Percentiles rank a stretch among this genome's conserved stretches.
phyloP scores from a whole-genome alignment of 2,888 invertebrate genomes.

The Brachypalpus laphriformis region DNA sequence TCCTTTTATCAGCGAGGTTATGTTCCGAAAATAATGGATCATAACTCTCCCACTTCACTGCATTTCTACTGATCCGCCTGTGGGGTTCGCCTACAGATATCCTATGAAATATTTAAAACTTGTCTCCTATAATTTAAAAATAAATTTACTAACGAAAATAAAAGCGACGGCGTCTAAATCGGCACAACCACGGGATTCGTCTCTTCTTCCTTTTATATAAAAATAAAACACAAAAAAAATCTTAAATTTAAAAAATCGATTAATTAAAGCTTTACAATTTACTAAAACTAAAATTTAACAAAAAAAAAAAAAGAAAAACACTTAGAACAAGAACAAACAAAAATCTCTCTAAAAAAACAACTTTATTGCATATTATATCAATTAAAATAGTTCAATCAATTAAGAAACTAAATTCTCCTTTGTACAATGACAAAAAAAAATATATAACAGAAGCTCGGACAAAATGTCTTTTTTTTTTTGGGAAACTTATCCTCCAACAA shows the following conservation, averaged over 20 bases:
- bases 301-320: constrained; percentile 77
- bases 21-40: too few species aligned
- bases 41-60: too few species aligned
- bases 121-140: too few species aligned
- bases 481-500: constrained; percentile 18
- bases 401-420: neutral
- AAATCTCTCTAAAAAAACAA: constrained; percentile 29
- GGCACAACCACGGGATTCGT: constrained; percentile 61
- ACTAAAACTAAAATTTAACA: constrained; percentile 10
- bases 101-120: too few species aligned
- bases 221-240: constrained; percentile 80
- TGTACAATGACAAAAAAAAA: constrained; percentile 11
- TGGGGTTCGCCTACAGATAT: too few species aligned
- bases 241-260: constrained; percentile 28
- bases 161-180: neutral
- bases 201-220: constrained; percentile 80
- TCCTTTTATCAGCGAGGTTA: too few species aligned
- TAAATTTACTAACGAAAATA: neutral
- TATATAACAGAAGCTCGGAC: constrained; percentile 8
- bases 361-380: constrained; percentile 19
- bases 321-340: constrained; percentile 75
- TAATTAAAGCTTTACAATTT: constrained; percentile 55
- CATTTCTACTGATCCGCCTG: too few species aligned
- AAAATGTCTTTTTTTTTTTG: constrained; percentile 4
- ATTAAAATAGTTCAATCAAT: constrained; percentile 24